Conservation (phyloP, 2,113 vertebrate genomes). For the Spea multiplicata region DNA sequence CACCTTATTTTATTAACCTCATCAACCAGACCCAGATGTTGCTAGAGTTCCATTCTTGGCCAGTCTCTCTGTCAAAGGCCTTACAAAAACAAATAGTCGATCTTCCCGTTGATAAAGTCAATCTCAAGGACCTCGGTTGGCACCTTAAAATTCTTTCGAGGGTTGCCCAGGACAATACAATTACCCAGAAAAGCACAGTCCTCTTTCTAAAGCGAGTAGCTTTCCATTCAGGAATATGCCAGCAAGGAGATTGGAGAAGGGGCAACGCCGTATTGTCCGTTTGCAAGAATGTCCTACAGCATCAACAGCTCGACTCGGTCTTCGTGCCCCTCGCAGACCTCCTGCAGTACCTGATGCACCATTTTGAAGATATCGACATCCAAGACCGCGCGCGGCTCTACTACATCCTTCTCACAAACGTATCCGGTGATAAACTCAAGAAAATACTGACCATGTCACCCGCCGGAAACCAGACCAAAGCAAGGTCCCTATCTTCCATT, state of each 20-base stretch:
- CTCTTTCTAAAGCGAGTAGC: conserved; percentile 64
- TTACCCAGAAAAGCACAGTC: conserved; percentile 61
- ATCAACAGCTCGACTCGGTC: conserved; percentile 59
- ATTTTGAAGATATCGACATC: conserved; percentile 74
- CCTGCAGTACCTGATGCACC: conserved; percentile 67
- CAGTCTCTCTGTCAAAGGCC: conserved; percentile 57
- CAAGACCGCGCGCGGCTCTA: conserved; percentile 81
- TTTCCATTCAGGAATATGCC: conserved; percentile 53
- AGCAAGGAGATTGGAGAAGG: conserved; percentile 66
- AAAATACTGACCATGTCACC: conserved; percentile 60
- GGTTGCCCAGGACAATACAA: conserved; percentile 66
- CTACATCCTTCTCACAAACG: conserved; percentile 77
- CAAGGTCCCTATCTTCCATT: conserved; percentile 69
- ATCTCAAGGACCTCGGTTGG: conserved; percentile 61
- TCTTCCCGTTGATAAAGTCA: conserved; percentile 47
- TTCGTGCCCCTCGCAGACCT: conserved; percentile 68
- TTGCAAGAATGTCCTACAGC: conserved; percentile 71
- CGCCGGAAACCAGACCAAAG: conserved; percentile 61
- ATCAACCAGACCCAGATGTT: conserved; percentile 60
- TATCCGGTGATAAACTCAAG: conserved; percentile 73
- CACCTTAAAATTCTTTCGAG: conserved; percentile 76
- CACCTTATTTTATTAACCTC: conserved; percentile 77
- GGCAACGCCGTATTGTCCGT: conserved; percentile 72
- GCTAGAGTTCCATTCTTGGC: conserved; percentile 65
- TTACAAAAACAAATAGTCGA: conserved; percentile 66